Evolutionary conservation across 2,113 vertebrate species (phyloP), one percentile per base, ranked within the genome.

Genomic region (Misgurnus mizolepis): DNA sequence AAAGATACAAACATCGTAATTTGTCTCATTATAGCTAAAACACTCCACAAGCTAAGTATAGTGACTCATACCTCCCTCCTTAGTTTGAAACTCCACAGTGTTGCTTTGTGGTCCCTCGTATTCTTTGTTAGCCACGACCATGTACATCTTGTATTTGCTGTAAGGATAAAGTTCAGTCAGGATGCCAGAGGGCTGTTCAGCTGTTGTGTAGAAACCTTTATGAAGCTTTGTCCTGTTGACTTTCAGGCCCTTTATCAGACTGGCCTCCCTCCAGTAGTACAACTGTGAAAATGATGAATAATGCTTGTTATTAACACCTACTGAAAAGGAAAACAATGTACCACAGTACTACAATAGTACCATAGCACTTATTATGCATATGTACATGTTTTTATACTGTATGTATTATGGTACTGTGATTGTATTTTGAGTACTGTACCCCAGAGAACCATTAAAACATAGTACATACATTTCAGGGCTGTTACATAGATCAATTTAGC

Each of bases 201-300:
- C 88, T 0, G 91, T 91, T 62, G 77, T 91, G 86, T 86, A 92
- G 89, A 98, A 97, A 86, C 95, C 93, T 89, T 93, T 93, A 76
- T 90, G 94, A 87, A 94, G 95, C 86, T 94, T 94, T 86, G 97
- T 95, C 88, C 91, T 93, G 85, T 89, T 96, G 83, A 98, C 95
- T 89, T 89, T 93, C 83, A 97, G 89, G 85, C 90, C 94, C 81
- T 95, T 96, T 88, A 98, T 92, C 87, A 94, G 91, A 85, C 98
- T 99, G 89, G 95, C 94, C 79, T 99, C 96, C 70, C 96, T 93
- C 95, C 95, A 97, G 92, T 95, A 98, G 92, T 97, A 95, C 76
- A 97, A 90, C 98, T 99, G 92, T 34, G 66, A 50, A 90, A 89
- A 64, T 90, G 60, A 90, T 47, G 27, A 65, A 60, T 55, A 8